These are phyloP conservation scores for Venturia canescens DNA, from an alignment of 1,140 invertebrate species.

Conservation along the genomic window DNA sequence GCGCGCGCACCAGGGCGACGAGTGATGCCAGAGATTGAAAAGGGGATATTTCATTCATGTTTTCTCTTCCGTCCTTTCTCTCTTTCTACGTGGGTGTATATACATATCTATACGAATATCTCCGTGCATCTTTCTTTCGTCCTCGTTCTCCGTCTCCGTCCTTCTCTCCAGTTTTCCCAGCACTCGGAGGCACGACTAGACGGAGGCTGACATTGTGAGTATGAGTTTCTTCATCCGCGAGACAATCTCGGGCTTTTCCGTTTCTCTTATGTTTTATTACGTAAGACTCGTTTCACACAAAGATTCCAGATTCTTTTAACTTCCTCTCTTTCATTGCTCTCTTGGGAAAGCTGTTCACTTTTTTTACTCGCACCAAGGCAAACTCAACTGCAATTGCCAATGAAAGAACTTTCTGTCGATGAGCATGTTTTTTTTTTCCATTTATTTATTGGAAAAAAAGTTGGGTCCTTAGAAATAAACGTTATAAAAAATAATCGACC, in stretches of 20 bases:
- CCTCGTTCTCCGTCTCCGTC: background rate
- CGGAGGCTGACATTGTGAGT: conserved; percentile 6
- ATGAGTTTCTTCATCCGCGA: conserved; percentile 16
- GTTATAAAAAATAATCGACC: no score
- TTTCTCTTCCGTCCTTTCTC: background rate
- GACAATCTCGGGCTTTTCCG: background rate
- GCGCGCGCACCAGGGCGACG: conserved; percentile 20
- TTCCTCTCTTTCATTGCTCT: background rate
- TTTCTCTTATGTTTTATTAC: background rate
- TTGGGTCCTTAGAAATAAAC: background rate
- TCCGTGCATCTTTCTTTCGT: background rate
- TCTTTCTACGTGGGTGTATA: background rate
- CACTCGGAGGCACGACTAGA: background rate
- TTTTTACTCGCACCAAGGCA: background rate
- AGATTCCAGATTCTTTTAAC: conserved; percentile 1
- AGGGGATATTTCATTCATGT: conserved; percentile 42
- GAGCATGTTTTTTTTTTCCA: no score
- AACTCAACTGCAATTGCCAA: no score
- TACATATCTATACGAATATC: no score
- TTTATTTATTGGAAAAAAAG: background rate
- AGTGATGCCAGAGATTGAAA: conserved; percentile 42
- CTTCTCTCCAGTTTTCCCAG: background rate
- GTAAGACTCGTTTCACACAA: conserved; percentile 22
- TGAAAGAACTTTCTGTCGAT: no score
- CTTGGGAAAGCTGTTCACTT: background rate